Percentiles rank a stretch among this genome's conserved stretches.
phyloP scores from a whole-genome alignment of 2,888 invertebrate genomes.

The Hypselothyrea guttata region DNA sequence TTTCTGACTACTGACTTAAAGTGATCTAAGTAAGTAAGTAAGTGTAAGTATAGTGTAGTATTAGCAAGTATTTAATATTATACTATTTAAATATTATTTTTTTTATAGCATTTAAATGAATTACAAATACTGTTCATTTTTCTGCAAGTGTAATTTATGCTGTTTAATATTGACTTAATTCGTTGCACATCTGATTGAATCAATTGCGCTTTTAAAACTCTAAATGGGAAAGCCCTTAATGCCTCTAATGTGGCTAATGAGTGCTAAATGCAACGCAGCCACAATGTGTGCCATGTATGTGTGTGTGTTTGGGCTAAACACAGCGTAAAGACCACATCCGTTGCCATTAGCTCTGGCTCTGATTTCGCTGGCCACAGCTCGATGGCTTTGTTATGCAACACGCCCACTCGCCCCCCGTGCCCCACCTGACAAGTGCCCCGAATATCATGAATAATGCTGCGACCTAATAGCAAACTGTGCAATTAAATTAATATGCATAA shows the following conservation, averaged over 20 bases:
- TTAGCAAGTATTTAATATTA: too few species aligned
- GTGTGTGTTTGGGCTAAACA: constrained; percentile 8
- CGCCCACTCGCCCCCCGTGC: neutral
- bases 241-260: constrained; percentile 35
- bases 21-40: too few species aligned
- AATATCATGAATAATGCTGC: constrained; percentile 59
- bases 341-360: constrained; percentile 51
- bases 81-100: too few species aligned
- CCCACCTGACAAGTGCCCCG: neutral
- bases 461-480: constrained; percentile 45
- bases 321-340: constrained; percentile 31
- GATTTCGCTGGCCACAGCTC: constrained; percentile 19
- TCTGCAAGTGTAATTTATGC: too few species aligned
- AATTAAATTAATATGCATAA: constrained; percentile 65
- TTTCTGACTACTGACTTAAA: too few species aligned
- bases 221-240: constrained; percentile 12
- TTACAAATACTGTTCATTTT: too few species aligned
- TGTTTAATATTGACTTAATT: too few species aligned
- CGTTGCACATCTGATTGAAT: too few species aligned
- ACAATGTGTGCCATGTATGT: neutral
- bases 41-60: too few species aligned
- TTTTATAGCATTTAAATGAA: too few species aligned
- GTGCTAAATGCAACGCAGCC: constrained; percentile 36
- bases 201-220: constrained; percentile 36
- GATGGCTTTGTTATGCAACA: constrained; percentile 18